phyloP scores from a whole-genome alignment of 30 jellyfish, hydroid and myxozoan species.

The Aurelia aurita region DNA sequence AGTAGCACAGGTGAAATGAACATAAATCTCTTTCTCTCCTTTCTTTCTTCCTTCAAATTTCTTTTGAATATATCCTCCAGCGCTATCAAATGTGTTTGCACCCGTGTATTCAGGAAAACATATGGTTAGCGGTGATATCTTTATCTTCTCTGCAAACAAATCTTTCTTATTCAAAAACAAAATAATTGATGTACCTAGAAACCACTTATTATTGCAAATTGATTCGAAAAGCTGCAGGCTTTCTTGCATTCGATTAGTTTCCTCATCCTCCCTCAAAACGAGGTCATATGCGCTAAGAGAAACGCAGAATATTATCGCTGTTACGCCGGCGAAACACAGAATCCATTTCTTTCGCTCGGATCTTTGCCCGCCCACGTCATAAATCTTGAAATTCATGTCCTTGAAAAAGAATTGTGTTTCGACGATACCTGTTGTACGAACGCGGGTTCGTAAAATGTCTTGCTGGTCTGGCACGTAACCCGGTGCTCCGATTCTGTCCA shows the following conservation, averaged over 20 bases:
- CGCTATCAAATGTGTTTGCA: slow-evolving; percentile 29
- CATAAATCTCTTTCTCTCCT: slow-evolving; percentile 38
- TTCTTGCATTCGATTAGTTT: slow-evolving; percentile 59
- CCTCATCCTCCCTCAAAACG: slow-evolving; percentile 84
- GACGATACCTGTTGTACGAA: slow-evolving; percentile 67
- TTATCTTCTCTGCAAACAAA: slow-evolving; percentile 64
- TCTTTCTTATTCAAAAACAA: slow-evolving; percentile 68
- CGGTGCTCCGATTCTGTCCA: slow-evolving; percentile 38
- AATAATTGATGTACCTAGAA: slow-evolving; percentile 50
- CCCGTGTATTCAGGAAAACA: slow-evolving; percentile 67
- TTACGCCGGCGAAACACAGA: slow-evolving; percentile 71
- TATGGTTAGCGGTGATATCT: slow-evolving; percentile 42
- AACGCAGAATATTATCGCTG: slow-evolving; percentile 61
- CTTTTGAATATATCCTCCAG: slow-evolving; percentile 49
- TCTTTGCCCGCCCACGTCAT: slow-evolving; percentile 84
- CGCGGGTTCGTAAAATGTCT: slow-evolving; percentile 57
- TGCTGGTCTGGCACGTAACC: slow-evolving; percentile 67
- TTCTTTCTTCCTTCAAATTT: slow-evolving; percentile 35
- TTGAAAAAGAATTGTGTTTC: slow-evolving; percentile 46
- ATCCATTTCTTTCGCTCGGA: slow-evolving; percentile 78
- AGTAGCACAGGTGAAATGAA: slow-evolving; percentile 70
- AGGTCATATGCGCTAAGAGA: slow-evolving; percentile 96
- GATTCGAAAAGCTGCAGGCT: slow-evolving; percentile 62
- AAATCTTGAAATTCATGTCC: slow-evolving; percentile 41
- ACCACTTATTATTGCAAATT: slow-evolving; percentile 60